These are phyloP conservation scores for Eupeodes latifasciatus DNA, from an alignment of 2,888 invertebrate genomes.

Conservation along the genomic window DNA sequence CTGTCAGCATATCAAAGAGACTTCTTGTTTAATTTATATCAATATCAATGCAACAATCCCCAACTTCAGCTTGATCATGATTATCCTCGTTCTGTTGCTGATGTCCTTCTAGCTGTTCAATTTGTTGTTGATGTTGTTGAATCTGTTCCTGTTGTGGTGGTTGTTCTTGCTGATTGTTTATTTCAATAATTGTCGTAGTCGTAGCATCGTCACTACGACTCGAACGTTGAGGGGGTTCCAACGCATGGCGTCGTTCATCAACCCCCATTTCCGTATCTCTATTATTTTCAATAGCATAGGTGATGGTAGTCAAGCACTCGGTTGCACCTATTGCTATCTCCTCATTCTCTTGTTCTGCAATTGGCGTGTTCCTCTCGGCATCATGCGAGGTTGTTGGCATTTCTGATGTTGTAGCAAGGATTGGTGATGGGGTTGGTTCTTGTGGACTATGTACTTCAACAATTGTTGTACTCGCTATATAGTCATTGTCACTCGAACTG, in stretches of 20 bases:
- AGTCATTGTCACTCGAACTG: no score
- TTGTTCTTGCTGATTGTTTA: constrained; percentile 48
- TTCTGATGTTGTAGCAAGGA: no score
- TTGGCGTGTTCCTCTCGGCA: no score
- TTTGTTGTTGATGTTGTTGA: not conserved
- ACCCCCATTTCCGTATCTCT: constrained; percentile 10
- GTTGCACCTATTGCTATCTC: no score
- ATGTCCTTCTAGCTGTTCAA: constrained; percentile 42
- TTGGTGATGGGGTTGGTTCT: no score
- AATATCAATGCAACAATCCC: constrained; percentile 31
- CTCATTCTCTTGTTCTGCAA: no score
- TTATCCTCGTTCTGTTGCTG: constrained; percentile 44
- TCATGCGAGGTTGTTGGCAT: no score
- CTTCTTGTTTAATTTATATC: constrained; percentile 21
- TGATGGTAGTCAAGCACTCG: no score
- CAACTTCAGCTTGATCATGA: constrained; percentile 42
- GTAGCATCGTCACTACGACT: constrained; percentile 27
- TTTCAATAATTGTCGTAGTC: constrained; percentile 17
- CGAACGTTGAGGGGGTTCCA: constrained; percentile 19
- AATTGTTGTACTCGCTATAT: no score
- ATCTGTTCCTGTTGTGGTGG: not conserved
- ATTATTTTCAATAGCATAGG: constrained; percentile 3
- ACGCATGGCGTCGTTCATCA: constrained; percentile 44
- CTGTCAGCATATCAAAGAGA: not conserved
- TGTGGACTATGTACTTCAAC: no score